Evolutionary conservation across 2,888 invertebrate species (phyloP), one percentile per base, ranked within the genome.

Genomic region (Megastigmus dorsalis): DNA sequence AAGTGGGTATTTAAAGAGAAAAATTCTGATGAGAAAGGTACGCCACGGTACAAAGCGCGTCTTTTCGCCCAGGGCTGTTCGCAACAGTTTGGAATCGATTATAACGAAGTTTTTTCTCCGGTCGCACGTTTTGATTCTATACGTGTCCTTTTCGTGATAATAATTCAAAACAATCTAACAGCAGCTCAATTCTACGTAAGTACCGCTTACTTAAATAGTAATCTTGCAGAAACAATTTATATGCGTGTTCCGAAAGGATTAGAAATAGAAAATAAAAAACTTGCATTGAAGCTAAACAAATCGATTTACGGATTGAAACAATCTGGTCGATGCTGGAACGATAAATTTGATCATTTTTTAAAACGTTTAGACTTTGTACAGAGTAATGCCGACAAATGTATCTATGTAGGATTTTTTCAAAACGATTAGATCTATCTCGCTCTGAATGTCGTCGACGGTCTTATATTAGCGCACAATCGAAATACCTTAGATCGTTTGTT

Each of bases 1-100:
- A 48, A 10, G 0, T 62, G 26, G 43, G 43, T 59, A 1, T 59
- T 59, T 20, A 62, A 13, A 45, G 28, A 28, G 26, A 59, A 59
- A 28, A n/a, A 59, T n/a, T n/a, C 4, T 3, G 6, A 26, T 9
- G 2, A 2, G 0, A 13, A 26, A n/a, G 6, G 41, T 28, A 15
- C 1, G 0, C 7, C 10, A 9, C 41, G 41, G 1, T 67, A 52
- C 18, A 71, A 60, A 52, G 71, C 71, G 28, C 36, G 71, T 9
- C 45, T 75, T 2, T 59, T 50, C 20, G 71, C 67, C 1, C 65
- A 67, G 26, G 66, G 67, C 0, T 75, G 4, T 20, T 28, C 33
- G 1, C 66, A 75, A 26, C 6, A 54, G 28, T 18, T 9, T 7
- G 60, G 54, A 10, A 10, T 63, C 2, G 74, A 70, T 36, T 69